Evolutionary conservation across 2,888 invertebrate species (phyloP).

Genomic region (Amblyteles armatorius): DNA sequence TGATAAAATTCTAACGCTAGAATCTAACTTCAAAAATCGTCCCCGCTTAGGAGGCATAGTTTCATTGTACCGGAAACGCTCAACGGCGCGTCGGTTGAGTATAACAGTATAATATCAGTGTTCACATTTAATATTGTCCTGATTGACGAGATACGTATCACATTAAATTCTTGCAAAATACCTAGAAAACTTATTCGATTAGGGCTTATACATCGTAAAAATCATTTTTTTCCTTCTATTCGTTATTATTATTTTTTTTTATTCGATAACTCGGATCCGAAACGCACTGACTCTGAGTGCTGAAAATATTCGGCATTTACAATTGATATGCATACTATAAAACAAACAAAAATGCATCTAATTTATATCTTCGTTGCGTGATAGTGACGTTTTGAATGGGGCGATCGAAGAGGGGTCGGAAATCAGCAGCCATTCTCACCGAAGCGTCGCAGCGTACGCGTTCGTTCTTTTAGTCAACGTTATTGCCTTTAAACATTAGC

Average conservation of each 20-base stretch:
- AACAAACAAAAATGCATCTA: conserved; percentile 53
- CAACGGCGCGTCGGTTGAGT: conserved; percentile 35
- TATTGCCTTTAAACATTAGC: conserved; percentile 43
- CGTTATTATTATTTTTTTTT: background rate
- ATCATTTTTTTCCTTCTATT: conserved; percentile 5
- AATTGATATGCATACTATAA: conserved; percentile 47
- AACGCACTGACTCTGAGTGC: conserved; percentile 35
- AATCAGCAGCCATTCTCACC: background rate
- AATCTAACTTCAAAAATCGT: conserved; percentile 27
- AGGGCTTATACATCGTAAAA: conserved; percentile 46
- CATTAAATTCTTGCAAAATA: conserved; percentile 75
- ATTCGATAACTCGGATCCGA: conserved; percentile 4
- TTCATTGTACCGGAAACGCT: conserved; percentile 21
- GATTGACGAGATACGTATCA: conserved; percentile 77
- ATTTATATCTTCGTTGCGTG: conserved; percentile 23
- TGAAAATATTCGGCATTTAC: conserved; percentile 48
- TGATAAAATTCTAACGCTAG: conserved; percentile 29
- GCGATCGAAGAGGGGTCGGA: background rate
- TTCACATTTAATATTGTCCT: conserved; percentile 78
- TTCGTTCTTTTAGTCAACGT: conserved; percentile 7
- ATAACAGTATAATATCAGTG: conserved; percentile 70
- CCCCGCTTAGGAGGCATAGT: background rate
- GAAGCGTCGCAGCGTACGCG: background rate
- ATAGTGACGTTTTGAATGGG: background rate
- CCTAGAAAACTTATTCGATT: conserved; percentile 60